Evolutionary conservation across 2,888 invertebrate genomes (phyloP), one percentile per base, ranked within the genome.

Genomic region (Lutraria lutraria): DNA sequence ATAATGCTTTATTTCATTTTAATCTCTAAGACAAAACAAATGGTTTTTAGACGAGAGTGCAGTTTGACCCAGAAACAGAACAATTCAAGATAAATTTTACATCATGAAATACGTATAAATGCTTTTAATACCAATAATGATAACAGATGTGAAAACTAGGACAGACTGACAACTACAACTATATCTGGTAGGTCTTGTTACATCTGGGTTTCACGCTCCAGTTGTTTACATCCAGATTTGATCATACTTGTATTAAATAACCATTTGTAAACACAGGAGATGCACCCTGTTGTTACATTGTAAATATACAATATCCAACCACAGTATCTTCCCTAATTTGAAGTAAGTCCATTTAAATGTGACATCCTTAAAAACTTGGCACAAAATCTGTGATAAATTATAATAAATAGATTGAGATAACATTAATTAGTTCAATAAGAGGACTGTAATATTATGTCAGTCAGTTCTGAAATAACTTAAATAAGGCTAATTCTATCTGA

Each of bases 171-270:
- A 6, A 76, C 31, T 76, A 34, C 29, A 13, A 56, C 56, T 21
- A 56, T 56, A 31, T 34, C 34, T 76, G 25, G 63, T 10, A 68
- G n/a, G 13, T 68, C 25, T 68, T 25, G 16, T 0, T 52, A 52
- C 54, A 25, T 54, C 82, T 76, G 12, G 16, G 76, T 76, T 43
- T 81, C 63, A 68, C 86, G 86, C 86, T 81, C 81, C 81, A 81
- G 29, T 68, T 86, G 29, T 43, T 43, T 43, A 19, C 54, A 21
- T n/a, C 54, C 25, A 82, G 76, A 54, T 72, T 87, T 87, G 76
- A 87, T 87, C 82, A 82, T 82, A 31, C 56, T 82, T 87, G 82
- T 87, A 87, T 87, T 76, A 82, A 81, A 87, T 82, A 72, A 81
- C 87, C 72, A 82, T 29, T 79, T 63, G 60, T 68, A 54, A 52